Evolutionary conservation across 2,888 invertebrate genomes (phyloP), one percentile per base, ranked within the genome.

Genomic region (Epistrophe grossulariae): DNA sequence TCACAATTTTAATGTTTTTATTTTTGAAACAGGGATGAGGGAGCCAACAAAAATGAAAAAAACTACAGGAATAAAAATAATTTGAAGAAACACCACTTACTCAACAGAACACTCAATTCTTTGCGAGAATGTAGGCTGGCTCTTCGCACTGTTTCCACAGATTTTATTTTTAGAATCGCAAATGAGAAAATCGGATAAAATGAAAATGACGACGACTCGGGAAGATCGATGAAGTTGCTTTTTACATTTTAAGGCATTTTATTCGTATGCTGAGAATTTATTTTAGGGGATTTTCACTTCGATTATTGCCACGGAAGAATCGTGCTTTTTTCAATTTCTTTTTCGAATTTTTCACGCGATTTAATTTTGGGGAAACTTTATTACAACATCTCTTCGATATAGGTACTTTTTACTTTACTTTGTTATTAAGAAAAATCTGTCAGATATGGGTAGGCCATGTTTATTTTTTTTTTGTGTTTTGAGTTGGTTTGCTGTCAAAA

Each of bases 151-250:
- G 43, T 70, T 87, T 79, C 40, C 59, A 60, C 70, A 78, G 79
- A 72, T 83, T 68, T 68, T 68, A 87, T 87, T 87, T 87, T 72
- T 87, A 87, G 87, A 87, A 83, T 83, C 79, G 78, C 87, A 83
- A 40, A 72, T 66, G 64, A 68, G 68, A 71, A 79, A 83, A 76
- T 79, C 79, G 74, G 87, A 83, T 76, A 74, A 78, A 62, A 71
- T 55, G 55, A 55, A 78, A 62, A 71, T 55, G 55, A 55, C 50
- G 52, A 72, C 76, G 52, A 72, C 76, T 76, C 66, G 48, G 62
- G 71, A 62, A 74, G 72, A 83, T 87, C 76, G 79, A 82, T 87
- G 64, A 62, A 74, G 79, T 48, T 79, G 68, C 76, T 79, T 82
- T 79, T 83, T 76, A 76, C 87, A 87, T 79, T 82, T 74, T 72